These are phyloP conservation scores for Echiichthys vipera DNA, from an alignment of 2,797 vertebrate genomes.

Conservation along the genomic window DNA sequence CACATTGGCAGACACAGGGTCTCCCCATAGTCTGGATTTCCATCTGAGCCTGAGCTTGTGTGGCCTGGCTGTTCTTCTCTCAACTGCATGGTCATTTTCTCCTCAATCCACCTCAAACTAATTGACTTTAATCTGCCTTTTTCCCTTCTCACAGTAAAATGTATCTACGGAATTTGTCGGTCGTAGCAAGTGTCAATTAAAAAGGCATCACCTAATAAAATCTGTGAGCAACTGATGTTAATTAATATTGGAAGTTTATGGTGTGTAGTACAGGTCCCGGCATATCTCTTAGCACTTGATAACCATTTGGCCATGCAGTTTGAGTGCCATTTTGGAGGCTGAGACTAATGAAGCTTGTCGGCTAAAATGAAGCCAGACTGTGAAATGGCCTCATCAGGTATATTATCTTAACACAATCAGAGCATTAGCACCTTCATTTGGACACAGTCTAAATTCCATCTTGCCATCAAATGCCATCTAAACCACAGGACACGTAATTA, in stretches of 20 bases:
- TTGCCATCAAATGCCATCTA: constrained; percentile 37
- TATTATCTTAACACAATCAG: constrained; percentile 82
- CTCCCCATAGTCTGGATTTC: constrained; percentile 73
- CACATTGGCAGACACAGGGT: constrained; percentile 74
- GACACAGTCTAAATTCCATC: constrained; percentile 52
- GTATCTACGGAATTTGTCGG: constrained; percentile 70
- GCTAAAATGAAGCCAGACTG: constrained; percentile 81
- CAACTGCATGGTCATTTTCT: constrained; percentile 70
- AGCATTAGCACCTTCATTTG: constrained; percentile 70
- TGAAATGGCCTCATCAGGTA: constrained; percentile 84
- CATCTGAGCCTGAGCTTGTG: constrained; percentile 59
- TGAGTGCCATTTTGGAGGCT: constrained; percentile 75
- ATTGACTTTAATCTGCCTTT: constrained; percentile 83
- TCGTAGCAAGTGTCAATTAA: constrained; percentile 78
- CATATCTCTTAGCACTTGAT: constrained; percentile 73
- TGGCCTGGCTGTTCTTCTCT: constrained; percentile 57
- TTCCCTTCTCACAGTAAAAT: constrained; percentile 64
- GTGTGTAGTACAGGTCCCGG: constrained; percentile 78
- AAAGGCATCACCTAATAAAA: constrained; percentile 84
- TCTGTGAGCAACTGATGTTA: constrained; percentile 79
- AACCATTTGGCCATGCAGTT: constrained; percentile 77
- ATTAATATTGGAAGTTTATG: constrained; percentile 87
- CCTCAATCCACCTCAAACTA: constrained; percentile 66
- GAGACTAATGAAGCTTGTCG: constrained; percentile 82
- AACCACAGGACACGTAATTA: constrained; percentile 42